These are phyloP conservation scores for Crenichthys baileyi DNA, from an alignment of 2,797 vertebrate species.

Conservation along the genomic window DNA sequence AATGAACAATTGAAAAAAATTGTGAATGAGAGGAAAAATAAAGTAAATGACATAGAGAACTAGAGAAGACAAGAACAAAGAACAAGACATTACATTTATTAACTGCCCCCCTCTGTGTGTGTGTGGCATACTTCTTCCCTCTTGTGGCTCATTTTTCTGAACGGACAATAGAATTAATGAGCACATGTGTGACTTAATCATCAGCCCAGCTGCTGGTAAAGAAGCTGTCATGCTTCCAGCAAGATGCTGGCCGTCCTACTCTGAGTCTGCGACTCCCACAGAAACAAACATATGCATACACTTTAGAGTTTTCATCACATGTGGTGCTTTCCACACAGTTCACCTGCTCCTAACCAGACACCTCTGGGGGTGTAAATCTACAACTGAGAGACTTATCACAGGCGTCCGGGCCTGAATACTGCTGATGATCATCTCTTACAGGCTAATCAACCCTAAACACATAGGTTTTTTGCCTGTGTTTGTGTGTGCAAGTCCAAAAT, in stretches of 20 bases:
- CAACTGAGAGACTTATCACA: slow-evolving; percentile 56
- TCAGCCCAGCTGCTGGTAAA: slow-evolving; percentile 66
- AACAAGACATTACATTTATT: slow-evolving; percentile 25
- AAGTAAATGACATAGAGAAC: neutral
- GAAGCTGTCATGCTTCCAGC: slow-evolving; percentile 59
- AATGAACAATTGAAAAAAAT: neutral
- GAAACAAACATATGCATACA: slow-evolving; percentile 16
- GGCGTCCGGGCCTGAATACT: slow-evolving; percentile 59
- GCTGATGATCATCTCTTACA: slow-evolving; percentile 71
- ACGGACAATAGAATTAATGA: slow-evolving; percentile 60
- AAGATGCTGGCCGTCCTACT: slow-evolving; percentile 34
- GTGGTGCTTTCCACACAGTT: slow-evolving; percentile 13
- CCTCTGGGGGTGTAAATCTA: slow-evolving; percentile 67
- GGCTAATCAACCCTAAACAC: slow-evolving; percentile 63
- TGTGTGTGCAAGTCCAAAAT: slow-evolving; percentile 12
- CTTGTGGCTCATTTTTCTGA: slow-evolving; percentile 50
- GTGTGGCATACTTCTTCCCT: slow-evolving; percentile 24
- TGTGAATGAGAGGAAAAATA: neutral
- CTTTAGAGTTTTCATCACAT: neutral
- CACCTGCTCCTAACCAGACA: slow-evolving; percentile 54
- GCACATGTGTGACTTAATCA: slow-evolving; percentile 63
- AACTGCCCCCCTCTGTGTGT: slow-evolving; percentile 32
- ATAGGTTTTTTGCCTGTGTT: neutral
- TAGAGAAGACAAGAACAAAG: neutral
- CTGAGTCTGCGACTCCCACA: neutral